Base-by-base conservation (phyloP, 2,888 invertebrate genomes). In the Drosophila paucipuncta region DNA sequence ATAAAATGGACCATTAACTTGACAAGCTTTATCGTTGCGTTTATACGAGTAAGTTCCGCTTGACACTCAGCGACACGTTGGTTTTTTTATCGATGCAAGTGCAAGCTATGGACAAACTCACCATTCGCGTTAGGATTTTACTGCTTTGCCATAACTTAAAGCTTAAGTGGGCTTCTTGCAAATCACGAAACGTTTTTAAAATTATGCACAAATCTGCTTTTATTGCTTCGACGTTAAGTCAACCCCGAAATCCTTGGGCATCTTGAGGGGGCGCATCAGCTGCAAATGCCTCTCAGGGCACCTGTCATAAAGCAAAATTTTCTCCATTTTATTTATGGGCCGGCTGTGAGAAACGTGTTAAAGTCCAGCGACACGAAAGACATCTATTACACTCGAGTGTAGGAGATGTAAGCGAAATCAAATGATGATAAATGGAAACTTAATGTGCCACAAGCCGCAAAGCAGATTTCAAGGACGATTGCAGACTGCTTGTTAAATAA, bases 201-300 rank as follows among this genome's bases (percentile, higher is more conserved):
- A 85, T 86, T 76, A 80, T 75, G 89, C 75, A 73, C 65, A 84
- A 90, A 86, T 90, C 90, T 71, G 68, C 57, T 90, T 84, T 90
- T 79, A 86, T 76, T 72, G 68, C 60, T 55, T 35, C 41, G 37
- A 22, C 53, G 55, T 59, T 58, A 81, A 60, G 59, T 50, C 59
- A 63, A 50, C 37, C 16, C 65, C 47, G 47, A 63, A 43, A 60
- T 68, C 35, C 61, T 55, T 30, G 61, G 64, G 59, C 58, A 58
- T 59, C 30, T 58, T 57, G n/a, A n/a, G 37, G 43, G 13, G 39
- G 13, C 63, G 39, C 16, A 60, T 60, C 76, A 62, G 70, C 69
- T 67, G 58, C 57, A 64, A 71, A 54, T 50, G 54, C 82, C 76
- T 52, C 59, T 18, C 66, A 57, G 68, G 52, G 52, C 75, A 76